phyloP scores from a whole-genome alignment of 2,797 vertebrate species.

The Echiichthys vipera region DNA sequence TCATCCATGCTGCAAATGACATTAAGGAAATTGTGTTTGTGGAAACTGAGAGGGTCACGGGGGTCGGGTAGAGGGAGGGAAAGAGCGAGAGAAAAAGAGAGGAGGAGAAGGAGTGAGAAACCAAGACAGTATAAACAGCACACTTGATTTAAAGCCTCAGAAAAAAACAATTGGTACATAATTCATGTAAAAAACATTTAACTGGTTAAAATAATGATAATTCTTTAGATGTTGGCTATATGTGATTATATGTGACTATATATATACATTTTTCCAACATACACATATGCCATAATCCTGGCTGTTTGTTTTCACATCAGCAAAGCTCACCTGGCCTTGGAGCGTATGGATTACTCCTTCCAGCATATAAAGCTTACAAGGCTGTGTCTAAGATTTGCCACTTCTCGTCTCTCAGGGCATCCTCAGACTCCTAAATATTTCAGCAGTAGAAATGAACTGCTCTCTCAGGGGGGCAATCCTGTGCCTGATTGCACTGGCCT shows the following conservation, averaged over 20 bases:
- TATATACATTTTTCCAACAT: neutral
- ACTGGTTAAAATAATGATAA: neutral
- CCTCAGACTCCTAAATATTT: constrained; percentile 85
- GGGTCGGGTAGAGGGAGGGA: constrained; percentile 58
- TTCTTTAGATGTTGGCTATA: neutral
- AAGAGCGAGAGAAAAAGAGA: constrained; percentile 1
- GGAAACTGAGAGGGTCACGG: constrained; percentile 80
- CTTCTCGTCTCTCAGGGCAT: constrained; percentile 68
- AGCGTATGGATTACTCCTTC: constrained; percentile 51
- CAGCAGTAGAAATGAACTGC: constrained; percentile 84
- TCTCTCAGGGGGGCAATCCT: constrained; percentile 82
- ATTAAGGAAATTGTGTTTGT: constrained; percentile 99
- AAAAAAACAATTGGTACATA: constrained; percentile 7
- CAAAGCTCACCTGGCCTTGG: constrained; percentile 34
- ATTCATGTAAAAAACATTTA: neutral
- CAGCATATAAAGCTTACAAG: constrained; percentile 45
- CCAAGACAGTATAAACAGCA: constrained; percentile 27
- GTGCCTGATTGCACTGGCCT: constrained; percentile 74
- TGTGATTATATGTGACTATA: neutral
- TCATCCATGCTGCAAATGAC: constrained; percentile 94
- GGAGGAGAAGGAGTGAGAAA: constrained; percentile 26
- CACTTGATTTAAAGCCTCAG: neutral
- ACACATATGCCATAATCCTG: neutral
- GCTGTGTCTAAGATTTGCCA: constrained; percentile 58
- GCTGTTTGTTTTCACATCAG: constrained; percentile 23